Conservation (phyloP, 2,888 invertebrate genomes). For the Syrphus vitripennis region DNA sequence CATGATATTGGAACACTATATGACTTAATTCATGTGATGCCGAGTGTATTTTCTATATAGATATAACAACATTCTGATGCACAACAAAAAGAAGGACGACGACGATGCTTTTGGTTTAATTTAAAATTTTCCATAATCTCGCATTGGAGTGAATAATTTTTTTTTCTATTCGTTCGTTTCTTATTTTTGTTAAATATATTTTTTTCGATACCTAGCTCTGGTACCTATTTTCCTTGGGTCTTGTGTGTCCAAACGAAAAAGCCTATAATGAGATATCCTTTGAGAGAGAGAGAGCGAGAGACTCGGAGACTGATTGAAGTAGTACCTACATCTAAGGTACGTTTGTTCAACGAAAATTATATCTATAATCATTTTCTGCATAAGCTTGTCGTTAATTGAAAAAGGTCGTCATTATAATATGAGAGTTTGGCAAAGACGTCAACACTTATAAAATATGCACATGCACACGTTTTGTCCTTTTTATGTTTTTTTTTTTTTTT, state of each 20-base stretch:
- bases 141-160: conserved; percentile 41
- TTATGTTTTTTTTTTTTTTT: background rate
- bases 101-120: conserved; percentile 50
- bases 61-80: background rate
- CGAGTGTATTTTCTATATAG: background rate
- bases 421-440: conserved; percentile 27
- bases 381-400: conserved; percentile 47
- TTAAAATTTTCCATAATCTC: conserved; percentile 50
- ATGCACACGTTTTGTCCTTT: conserved; percentile 2
- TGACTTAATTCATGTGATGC: no score
- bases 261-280: background rate
- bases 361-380: conserved; percentile 24
- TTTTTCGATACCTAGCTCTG: conserved; percentile 12
- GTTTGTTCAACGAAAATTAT: conserved; percentile 23
- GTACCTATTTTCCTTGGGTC: conserved; percentile 2
- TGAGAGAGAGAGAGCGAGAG: background rate
- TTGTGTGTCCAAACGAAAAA: conserved; percentile 2
- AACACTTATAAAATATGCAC: conserved; percentile 29
- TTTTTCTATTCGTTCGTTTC: background rate
- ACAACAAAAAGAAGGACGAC: conserved; percentile 46
- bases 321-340: background rate
- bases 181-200: background rate
- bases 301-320: background rate
- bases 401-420: conserved; percentile 30
- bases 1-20: no score